Evolutionary conservation across 2,888 invertebrate species (phyloP), one percentile per base, ranked within the genome.

Genomic region (Cyclophora punctaria): DNA sequence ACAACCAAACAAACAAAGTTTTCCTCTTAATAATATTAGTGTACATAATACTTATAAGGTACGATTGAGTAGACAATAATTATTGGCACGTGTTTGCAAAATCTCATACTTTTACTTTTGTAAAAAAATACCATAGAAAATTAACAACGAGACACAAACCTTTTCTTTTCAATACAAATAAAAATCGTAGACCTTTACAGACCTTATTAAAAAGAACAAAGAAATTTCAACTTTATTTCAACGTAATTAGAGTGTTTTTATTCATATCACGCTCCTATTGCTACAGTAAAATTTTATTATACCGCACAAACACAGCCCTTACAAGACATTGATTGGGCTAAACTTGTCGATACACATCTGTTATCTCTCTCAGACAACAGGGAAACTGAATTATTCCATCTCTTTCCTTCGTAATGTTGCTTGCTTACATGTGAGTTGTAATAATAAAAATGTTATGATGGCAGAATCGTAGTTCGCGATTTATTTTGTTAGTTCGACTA

Each of bases 361-460:
- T 44, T 44, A 44, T 44, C 44, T 34, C 34, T 44, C 33, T 20
- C 34, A 6, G 5, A 34, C 34, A 44, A 44, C 33, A 4, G 44
- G 33, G 4, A 37, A 37, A 37, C 37, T 37, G 37, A 44, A 44
- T 44, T 33, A 7, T 7, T 44, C 44, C 34, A 44, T 44, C 20
- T 44, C 34, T 44, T 44, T 34, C 44, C 34, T 37, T 37, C 4
- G 37, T 34, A 34, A 44, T 33, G 44, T 44, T 34, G 34, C 34
- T 20, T 5, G 44, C 20, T 33, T 33, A 44, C 44, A 33, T 44
- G 44, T 20, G 5, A 44, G 44, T 44, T 44, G 56, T 62, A 68
- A 75, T 76, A 75, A 71, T 81, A 83, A 85, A 83, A 83, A 75
- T 82, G 80, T 83, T 83, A 81, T 80, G 80, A 83, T 79, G 75